Conservation (phyloP, 2,888 invertebrate genomes). For the Eutolmus rufibarbis region DNA sequence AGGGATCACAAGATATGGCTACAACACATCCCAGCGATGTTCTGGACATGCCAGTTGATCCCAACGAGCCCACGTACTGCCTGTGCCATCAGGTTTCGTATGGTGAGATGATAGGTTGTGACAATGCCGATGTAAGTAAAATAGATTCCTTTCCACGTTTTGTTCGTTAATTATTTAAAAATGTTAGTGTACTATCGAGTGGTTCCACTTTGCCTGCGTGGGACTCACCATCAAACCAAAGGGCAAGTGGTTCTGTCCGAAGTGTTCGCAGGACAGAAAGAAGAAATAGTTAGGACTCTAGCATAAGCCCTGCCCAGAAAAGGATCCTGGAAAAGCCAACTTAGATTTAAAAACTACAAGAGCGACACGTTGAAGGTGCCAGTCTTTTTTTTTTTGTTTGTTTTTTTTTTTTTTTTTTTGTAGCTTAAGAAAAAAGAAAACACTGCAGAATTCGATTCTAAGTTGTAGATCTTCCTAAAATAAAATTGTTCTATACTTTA, state of each 20-base stretch:
- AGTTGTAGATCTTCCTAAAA: background rate
- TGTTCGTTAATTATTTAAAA: background rate
- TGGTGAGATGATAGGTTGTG: constrained; percentile 95
- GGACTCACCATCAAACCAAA: constrained; percentile 86
- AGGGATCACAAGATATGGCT: constrained; percentile 64
- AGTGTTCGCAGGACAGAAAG: constrained; percentile 83
- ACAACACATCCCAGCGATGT: constrained; percentile 86
- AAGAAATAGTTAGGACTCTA: constrained; percentile 69
- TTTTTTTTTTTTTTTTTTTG: background rate
- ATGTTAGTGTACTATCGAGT: constrained; percentile 79
- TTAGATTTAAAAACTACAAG: background rate
- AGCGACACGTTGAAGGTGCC: background rate
- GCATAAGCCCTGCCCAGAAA: background rate
- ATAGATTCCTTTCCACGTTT: background rate
- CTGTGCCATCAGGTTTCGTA: constrained; percentile 96
- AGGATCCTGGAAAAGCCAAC: background rate
- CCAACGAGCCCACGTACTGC: constrained; percentile 98
- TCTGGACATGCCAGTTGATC: constrained; percentile 91
- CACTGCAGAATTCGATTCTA: background rate
- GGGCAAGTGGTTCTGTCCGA: constrained; percentile 94
- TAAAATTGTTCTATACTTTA: background rate
- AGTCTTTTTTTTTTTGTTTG: background rate
- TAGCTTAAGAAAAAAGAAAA: background rate
- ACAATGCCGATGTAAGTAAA: constrained; percentile 73
- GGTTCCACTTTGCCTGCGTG: constrained; percentile 94